Evolutionary conservation across 2,113 vertebrate genomes (phyloP).

Genomic region (Scomber japonicus): DNA sequence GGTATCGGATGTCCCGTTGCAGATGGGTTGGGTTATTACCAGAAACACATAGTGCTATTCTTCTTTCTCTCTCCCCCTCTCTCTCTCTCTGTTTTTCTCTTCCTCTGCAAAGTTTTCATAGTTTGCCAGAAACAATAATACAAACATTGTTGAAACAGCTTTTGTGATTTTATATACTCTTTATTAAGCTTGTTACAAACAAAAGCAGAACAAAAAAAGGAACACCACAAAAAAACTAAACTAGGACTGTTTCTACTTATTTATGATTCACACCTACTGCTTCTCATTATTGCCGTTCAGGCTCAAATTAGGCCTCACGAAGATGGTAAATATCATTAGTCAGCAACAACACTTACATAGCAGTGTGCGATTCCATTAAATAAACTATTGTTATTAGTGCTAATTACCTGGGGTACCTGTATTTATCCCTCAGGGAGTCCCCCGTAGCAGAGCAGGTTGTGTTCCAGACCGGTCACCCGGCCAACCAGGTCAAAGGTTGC

Average conservation of each 20-base stretch:
- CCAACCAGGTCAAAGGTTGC: slow-evolving; percentile 78
- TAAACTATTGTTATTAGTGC: slow-evolving; percentile 67
- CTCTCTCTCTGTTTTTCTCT: background rate
- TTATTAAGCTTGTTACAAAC: background rate
- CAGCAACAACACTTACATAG: slow-evolving; percentile 45
- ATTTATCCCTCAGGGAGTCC: slow-evolving; percentile 61
- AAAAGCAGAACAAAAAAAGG: background rate
- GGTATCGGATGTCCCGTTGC: slow-evolving; percentile 65
- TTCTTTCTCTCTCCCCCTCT: slow-evolving; percentile 28
- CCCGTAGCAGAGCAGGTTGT: slow-evolving; percentile 47
- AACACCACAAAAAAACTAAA: background rate
- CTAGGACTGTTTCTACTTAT: slow-evolving; percentile 13
- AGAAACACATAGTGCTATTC: slow-evolving; percentile 58
- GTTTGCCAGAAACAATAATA: slow-evolving; percentile 30
- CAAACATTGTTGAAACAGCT: background rate
- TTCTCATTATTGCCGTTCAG: slow-evolving; percentile 23
- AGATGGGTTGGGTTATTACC: slow-evolving; percentile 69
- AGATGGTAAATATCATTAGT: slow-evolving; percentile 42
- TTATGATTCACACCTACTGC: slow-evolving; percentile 14
- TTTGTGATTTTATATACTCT: background rate
- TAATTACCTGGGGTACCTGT: slow-evolving; percentile 62
- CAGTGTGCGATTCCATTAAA: slow-evolving; percentile 51
- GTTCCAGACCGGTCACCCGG: slow-evolving; percentile 69
- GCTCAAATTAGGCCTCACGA: slow-evolving; percentile 13
- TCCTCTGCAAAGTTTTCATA: slow-evolving; percentile 1